Evolutionary conservation across 2,797 vertebrate species (phyloP), one percentile per base, ranked within the genome.

Genomic region (Premnoplex brunnescens): DNA sequence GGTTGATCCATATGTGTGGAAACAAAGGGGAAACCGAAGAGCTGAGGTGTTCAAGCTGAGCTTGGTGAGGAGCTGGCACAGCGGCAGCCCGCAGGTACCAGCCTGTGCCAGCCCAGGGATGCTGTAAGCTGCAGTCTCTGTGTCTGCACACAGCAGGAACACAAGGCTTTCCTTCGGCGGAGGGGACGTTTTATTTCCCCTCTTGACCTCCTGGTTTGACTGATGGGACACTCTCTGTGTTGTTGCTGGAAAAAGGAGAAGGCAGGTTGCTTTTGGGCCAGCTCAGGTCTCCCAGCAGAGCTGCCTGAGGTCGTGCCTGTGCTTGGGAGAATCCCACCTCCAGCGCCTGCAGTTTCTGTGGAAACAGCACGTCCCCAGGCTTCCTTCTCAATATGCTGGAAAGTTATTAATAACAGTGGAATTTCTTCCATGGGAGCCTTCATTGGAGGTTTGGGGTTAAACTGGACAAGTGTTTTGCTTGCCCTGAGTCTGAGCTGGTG

Each of bases 331-430:
- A 91, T 75, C 51, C 86, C 93, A 91, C 88, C 89, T 36, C 68
- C 83, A 19, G 37, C 7, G 49, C 46, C 81, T 95, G 60, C 78
- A 66, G 96, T 97, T 97, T 96, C 96, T 97, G 94, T 97, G 96
- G 96, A 68, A 96, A 96, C 96, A 92, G 91, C 83, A 79, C 41
- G 76, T 94, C 95, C 73, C 43, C 86, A 46, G 0, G 72, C 76
- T 94, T 56, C 89, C 69, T 48, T 88, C 54, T 74, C 85, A 49
- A 18, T 56, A 10, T 32, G 85, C 83, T 78, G 46, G 88, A 27
- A 13, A 88, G 89, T 91, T 94, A 91, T 94, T 91, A 93, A 88
- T 89, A 93, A 74, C 91, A 1, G 27, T 3, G 58, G 91, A 10
- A 66, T n/a, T 48, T 82, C 72, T 73, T 49, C 46, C 48, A 7